These are phyloP conservation scores for Cotesia chilonis DNA, from an alignment of 1,140 invertebrate genomes.

Conservation along the genomic window DNA sequence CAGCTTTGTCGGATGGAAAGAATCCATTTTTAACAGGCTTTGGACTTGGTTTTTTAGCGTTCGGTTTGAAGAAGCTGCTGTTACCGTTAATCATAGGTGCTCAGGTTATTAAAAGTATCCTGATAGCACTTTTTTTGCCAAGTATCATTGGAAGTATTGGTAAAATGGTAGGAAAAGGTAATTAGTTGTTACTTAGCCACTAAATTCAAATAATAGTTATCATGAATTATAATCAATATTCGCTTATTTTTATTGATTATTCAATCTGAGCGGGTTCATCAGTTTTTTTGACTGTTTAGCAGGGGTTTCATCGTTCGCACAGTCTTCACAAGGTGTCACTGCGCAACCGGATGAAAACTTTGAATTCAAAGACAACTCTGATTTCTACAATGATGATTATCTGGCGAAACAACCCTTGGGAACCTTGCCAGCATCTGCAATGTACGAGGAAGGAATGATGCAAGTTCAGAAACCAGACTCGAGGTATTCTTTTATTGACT, in stretches of 20 bases:
- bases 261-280: not conserved
- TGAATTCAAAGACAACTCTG: constrained; percentile 71
- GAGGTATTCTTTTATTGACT: constrained; percentile 54
- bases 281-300: constrained; percentile 39
- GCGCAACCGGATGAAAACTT: constrained; percentile 69
- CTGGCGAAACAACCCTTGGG: constrained; percentile 59
- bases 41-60: constrained; percentile 77
- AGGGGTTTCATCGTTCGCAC: constrained; percentile 66
- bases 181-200: constrained; percentile 29
- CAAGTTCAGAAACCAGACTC: constrained; percentile 54
- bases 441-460: constrained; percentile 62
- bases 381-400: constrained; percentile 60
- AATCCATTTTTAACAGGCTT: constrained; percentile 75
- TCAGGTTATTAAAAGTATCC: constrained; percentile 81
- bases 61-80: constrained; percentile 82
- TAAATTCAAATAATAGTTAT: constrained; percentile 24
- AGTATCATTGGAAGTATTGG: constrained; percentile 82
- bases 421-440: constrained; percentile 60
- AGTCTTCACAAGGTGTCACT: constrained; percentile 56
- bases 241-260: constrained; percentile 15
- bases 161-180: constrained; percentile 83
- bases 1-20: constrained; percentile 66
- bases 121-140: constrained; percentile 82
- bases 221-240: not conserved
- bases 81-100: constrained; percentile 79